Percentiles rank a stretch among this genome's conserved stretches.
These are phyloP conservation scores for Drosophila ezoana DNA, from an alignment of 2,888 invertebrate genomes.

Conservation along the genomic window DNA sequence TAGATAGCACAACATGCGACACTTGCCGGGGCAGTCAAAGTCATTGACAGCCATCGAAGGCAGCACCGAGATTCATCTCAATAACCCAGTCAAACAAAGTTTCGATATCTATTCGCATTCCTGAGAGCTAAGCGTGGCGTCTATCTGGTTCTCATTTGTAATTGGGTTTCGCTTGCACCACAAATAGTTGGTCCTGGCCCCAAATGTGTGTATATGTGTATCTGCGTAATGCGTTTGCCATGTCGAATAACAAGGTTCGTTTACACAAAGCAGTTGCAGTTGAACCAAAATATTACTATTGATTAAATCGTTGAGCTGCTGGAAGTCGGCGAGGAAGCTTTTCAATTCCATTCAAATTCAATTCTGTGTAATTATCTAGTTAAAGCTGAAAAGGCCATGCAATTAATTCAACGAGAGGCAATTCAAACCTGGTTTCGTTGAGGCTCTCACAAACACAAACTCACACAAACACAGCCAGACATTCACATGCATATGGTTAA, in stretches of 20 bases:
- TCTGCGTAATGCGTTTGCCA: conserved; percentile 10
- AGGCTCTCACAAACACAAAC: neutral
- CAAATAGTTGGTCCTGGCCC: neutral
- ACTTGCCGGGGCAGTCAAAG: conserved; percentile 61
- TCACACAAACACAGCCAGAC: neutral
- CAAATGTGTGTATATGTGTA: neutral
- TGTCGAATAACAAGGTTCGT: conserved; percentile 11
- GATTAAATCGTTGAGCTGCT: conserved; percentile 4
- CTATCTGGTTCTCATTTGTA: conserved; percentile 38
- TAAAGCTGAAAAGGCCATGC: no score
- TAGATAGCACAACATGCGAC: conserved; percentile 69
- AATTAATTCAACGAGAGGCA: neutral
- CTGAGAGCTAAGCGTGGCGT: neutral
- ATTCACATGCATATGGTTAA: neutral
- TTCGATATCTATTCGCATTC: conserved; percentile 17
- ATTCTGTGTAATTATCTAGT: neutral
- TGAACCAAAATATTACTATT: conserved; percentile 2
- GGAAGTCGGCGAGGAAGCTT: neutral
- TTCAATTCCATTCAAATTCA: neutral
- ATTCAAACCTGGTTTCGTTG: no score
- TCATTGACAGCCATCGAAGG: conserved; percentile 62
- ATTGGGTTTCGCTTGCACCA: conserved; percentile 46
- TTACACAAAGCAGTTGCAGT: neutral
- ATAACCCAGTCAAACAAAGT: conserved; percentile 28
- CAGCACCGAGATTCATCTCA: conserved; percentile 27